These are phyloP conservation scores for Theristicus caerulescens DNA, from an alignment of 2,113 vertebrate species.

Conservation along the genomic window DNA sequence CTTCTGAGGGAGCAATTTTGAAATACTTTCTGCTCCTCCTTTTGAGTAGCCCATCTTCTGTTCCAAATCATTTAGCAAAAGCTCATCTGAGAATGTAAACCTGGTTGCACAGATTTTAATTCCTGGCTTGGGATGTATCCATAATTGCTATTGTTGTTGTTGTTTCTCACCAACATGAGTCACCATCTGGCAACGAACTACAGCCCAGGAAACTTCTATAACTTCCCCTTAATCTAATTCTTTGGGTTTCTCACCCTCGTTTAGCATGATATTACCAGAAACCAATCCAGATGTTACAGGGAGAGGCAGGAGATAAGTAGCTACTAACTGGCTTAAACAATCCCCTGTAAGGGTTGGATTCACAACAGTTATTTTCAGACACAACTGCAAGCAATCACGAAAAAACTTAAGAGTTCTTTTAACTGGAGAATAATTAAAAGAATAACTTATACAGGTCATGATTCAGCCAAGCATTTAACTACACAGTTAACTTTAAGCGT, in stretches of 20 bases:
- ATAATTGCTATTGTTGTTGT: slow-evolving; percentile 9
- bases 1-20: background rate
- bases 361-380: background rate
- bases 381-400: background rate
- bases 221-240: slow-evolving; percentile 11
- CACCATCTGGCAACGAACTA: background rate
- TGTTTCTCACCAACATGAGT: slow-evolving; percentile 31
- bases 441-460: background rate
- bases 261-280: slow-evolving; percentile 17
- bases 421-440: slow-evolving; percentile 12
- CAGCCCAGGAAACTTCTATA: background rate
- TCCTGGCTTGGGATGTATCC: background rate
- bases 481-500: background rate
- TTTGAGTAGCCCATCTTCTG: background rate
- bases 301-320: slow-evolving; percentile 21
- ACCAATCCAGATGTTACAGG: background rate
- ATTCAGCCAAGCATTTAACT: slow-evolving; percentile 40
- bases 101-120: background rate
- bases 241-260: background rate
- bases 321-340: background rate
- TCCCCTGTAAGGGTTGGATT: background rate
- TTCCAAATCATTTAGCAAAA: background rate
- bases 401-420: slow-evolving; percentile 12
- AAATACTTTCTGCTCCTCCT: background rate
- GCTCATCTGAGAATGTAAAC: background rate